Evolutionary conservation across 2,797 vertebrate species (phyloP), one percentile per base, ranked within the genome.

Genomic region (Morus bassanus): DNA sequence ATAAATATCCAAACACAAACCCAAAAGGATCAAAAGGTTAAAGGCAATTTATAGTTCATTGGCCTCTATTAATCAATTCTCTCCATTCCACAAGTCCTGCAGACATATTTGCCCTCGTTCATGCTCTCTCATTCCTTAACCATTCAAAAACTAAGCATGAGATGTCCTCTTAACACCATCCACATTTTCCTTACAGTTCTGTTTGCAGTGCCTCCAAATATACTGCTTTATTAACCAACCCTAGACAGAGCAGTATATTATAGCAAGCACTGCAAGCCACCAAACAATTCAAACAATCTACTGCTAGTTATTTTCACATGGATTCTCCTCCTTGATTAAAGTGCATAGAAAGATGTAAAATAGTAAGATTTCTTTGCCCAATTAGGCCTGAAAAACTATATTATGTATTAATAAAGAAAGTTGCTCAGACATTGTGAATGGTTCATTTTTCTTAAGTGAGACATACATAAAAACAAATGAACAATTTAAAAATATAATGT

Each of bases 351-450:
- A 18, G 18, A 77, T 54, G 13, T 37, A 88, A 93, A 93, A 73
- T 4, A 41, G 16, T 21, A 70, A 61, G 11, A 67, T 68, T 81
- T 75, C 50, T 75, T 63, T 50, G 57, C 18, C 12, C 35, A 61
- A 90, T 82, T 81, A 85, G 24, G 41, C 28, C 60, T 68, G 57
- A 70, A 91, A 89, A 93, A 37, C 22, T 64, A 0, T 22, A 83
- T 76, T 89, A 82, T 25, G 79, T 50, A 63, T 72, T 59, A 87
- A 85, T 53, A 67, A 84, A 93, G 94, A 67, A 84, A 93, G 94
- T 3, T 75, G 15, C 65, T 94, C 14, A 77, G 43, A 74, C 6
- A 51, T 18, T 24, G 21, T 43, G 28, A 91, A 81, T 60, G 30
- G 68, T 75, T 94, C 7, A 53, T 88, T 93, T 86, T 81, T 46